Evolutionary conservation across 2,888 invertebrate species (phyloP), one percentile per base, ranked within the genome.

Genomic region (Zaprionus bogoriensis): DNA sequence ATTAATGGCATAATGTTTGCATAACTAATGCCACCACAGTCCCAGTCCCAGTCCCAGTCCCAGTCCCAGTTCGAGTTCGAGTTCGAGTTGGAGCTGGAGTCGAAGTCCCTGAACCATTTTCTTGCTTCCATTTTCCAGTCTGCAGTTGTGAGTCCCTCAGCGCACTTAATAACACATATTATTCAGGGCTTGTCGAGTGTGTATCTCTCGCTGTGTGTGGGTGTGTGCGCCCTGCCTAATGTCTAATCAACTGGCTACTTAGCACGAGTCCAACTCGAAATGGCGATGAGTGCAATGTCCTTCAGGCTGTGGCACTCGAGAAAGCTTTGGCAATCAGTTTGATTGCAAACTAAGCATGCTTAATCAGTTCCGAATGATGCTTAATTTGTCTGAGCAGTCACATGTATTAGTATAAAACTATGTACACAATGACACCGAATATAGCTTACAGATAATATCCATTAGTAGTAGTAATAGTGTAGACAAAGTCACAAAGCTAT

Each of bases 1-100:
- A 81, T 84, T 79, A 84, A 74, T 67, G 65, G 59, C 82, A 72
- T 67, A 72, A 79, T 74, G 72, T 69, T 72, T 74, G 75, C 65
- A 72, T 77, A 77, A 46, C 67, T 69, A 66, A 77, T 77, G 59
- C 72, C 30, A 4, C 12, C 42, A 39, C 38, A 45, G 38, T 47
- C n/a, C 27, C 41, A 60, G 10, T 45, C 53, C 32, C 54, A 47
- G 10, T 25, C 39, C 25, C 22, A 22, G 28, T 44, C 12, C 44
- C 22, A 42, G 25, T 51, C 27, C 44, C 36, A 22, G 2, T 5
- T 14, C 30, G 10, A 14, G 6, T 36, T 36, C 14, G n/a, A n/a
- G n/a, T n/a, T n/a, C n/a, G n/a, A 3, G 5, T 41, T 9, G 25
- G n/a, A n/a, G n/a, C n/a, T n/a, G n/a, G n/a, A n/a, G n/a, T n/a